Percentiles rank a stretch among this genome's conserved stretches.
These are phyloP conservation scores for Mus musculus DNA, from an alignment of 2,113 vertebrate genomes.

Conservation along the genomic window DNA sequence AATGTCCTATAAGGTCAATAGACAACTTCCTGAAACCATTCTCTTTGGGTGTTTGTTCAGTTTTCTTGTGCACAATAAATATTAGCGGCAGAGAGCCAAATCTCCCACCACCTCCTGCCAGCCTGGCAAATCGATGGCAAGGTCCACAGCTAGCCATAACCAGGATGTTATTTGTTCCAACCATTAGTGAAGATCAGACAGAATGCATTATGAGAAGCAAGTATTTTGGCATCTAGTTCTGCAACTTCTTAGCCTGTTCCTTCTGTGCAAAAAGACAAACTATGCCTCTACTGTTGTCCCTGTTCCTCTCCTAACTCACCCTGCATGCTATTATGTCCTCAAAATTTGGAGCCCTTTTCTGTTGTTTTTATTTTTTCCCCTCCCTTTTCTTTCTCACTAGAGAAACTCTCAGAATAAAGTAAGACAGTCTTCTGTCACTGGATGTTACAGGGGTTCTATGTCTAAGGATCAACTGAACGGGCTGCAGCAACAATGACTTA, in stretches of 20 bases:
- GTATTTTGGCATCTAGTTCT: background rate
- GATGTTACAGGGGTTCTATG: background rate
- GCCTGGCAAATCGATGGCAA: background rate
- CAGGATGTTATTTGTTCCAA: background rate
- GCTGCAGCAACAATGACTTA: background rate
- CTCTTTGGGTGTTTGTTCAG: background rate
- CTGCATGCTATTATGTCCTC: background rate
- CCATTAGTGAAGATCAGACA: background rate
- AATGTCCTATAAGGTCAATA: background rate
- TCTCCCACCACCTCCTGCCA: background rate
- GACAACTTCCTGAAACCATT: background rate
- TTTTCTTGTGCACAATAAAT: background rate
- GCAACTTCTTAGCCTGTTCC: background rate
- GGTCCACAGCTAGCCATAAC: background rate
- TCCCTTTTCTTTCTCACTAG: background rate
- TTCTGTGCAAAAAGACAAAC: background rate
- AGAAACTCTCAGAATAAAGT: background rate
- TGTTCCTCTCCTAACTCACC: background rate
- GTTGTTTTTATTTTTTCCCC: background rate
- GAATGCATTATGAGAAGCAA: background rate
- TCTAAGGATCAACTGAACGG: background rate
- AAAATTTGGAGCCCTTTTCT: background rate
- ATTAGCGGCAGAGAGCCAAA: background rate
- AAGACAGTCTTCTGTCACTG: background rate
- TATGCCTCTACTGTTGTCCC: background rate